Conservation (phyloP, 2,888 invertebrate genomes). For the Theretra japonica region DNA sequence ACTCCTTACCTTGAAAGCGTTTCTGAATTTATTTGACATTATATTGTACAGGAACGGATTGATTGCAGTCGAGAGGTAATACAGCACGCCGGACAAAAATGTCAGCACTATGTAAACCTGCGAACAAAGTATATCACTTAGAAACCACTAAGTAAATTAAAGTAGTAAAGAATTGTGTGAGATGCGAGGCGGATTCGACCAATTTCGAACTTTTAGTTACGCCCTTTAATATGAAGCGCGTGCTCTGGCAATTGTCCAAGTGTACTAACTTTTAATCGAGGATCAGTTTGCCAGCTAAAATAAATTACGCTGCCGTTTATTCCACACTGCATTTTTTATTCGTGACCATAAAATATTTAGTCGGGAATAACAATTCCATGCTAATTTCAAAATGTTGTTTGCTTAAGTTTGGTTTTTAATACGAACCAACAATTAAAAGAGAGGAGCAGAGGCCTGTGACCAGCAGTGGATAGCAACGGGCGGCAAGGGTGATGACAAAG, state of each 20-base stretch:
- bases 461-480: too few species aligned
- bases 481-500: too few species aligned
- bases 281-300: slow-evolving; percentile 9
- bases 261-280: slow-evolving; percentile 5
- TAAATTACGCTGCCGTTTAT: slow-evolving; percentile 1
- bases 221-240: neutral
- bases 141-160: neutral
- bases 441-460: too few species aligned
- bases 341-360: neutral
- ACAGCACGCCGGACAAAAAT: slow-evolving; percentile 94
- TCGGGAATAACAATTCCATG: neutral
- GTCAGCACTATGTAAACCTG: slow-evolving; percentile 89
- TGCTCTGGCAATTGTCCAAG: neutral
- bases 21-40: slow-evolving; percentile 97
- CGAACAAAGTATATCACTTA: slow-evolving; percentile 33
- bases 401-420: too few species aligned
- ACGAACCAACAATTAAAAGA: too few species aligned
- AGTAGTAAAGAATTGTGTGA: slow-evolving; percentile 29
- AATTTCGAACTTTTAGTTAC: neutral
- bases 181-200: slow-evolving; percentile 27
- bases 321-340: neutral
- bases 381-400: neutral
- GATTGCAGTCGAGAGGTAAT: slow-evolving; percentile 96
- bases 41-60: slow-evolving; percentile 97
- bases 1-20: slow-evolving; percentile 93